Evolutionary conservation across 2,888 invertebrate genomes (phyloP).

Genomic region (Tenodera sinensis): DNA sequence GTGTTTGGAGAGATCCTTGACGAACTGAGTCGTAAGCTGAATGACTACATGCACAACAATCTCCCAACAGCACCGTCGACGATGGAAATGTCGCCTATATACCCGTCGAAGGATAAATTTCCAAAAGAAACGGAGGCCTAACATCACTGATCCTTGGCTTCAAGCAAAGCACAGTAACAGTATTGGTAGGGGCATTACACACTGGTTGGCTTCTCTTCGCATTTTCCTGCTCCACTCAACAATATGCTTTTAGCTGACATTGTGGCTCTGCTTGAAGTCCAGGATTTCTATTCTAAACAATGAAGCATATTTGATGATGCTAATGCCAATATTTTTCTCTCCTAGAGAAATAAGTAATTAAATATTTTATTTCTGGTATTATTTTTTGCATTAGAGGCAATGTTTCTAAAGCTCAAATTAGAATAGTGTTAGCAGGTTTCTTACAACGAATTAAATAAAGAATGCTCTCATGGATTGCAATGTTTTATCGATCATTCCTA

Average conservation of each 20-base stretch:
- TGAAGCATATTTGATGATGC: background rate
- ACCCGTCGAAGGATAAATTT: constrained; percentile 69
- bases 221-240: background rate
- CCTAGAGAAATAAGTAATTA: background rate
- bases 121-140: constrained; percentile 83
- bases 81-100: constrained; percentile 80
- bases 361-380: background rate
- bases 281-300: background rate
- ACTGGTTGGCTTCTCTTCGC: background rate
- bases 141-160: constrained; percentile 34
- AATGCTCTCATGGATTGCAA: background rate
- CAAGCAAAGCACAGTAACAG: background rate
- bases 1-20: constrained; percentile 77
- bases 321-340: background rate
- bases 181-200: background rate
- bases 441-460: background rate
- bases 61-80: constrained; percentile 82
- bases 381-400: background rate
- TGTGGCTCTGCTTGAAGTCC: background rate
- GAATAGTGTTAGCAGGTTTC: background rate
- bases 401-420: background rate
- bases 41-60: constrained; percentile 56
- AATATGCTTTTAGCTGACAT: background rate
- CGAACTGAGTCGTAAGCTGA: constrained; percentile 58
- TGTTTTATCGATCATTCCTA: background rate